phyloP scores from a whole-genome alignment of 2,797 vertebrate genomes.

The Ceryle rudis region DNA sequence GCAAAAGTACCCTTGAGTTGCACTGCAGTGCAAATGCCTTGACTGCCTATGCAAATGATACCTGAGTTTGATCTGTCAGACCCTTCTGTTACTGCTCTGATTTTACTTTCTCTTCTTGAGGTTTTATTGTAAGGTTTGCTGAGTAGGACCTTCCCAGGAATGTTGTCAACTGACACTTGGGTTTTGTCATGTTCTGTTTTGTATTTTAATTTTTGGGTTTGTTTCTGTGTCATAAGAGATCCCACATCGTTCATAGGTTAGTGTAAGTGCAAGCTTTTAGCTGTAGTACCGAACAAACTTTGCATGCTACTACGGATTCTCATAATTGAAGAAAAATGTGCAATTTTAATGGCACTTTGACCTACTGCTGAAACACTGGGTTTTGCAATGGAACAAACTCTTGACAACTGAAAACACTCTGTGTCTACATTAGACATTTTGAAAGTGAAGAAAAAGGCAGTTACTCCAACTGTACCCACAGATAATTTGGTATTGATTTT shows the following conservation, averaged over 20 bases:
- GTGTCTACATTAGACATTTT: slow-evolving; percentile 15
- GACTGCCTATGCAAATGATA: background rate
- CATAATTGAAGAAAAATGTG: slow-evolving; percentile 27
- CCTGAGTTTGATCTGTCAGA: background rate
- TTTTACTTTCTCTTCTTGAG: background rate
- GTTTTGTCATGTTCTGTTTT: background rate
- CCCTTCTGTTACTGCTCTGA: background rate
- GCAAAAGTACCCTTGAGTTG: background rate
- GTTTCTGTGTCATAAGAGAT: background rate
- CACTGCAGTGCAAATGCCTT: background rate
- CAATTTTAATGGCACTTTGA: slow-evolving; percentile 65
- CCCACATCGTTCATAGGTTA: background rate
- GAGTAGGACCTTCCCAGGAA: background rate
- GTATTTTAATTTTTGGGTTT: background rate
- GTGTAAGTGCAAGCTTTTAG: background rate
- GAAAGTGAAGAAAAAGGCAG: slow-evolving; percentile 13
- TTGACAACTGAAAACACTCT: slow-evolving; percentile 12
- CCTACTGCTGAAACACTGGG: slow-evolving; percentile 47
- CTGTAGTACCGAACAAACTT: background rate
- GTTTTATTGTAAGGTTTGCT: background rate
- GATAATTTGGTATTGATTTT: background rate
- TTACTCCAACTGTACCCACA: slow-evolving; percentile 31
- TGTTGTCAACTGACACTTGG: background rate
- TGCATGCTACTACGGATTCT: background rate
- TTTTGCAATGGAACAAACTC: slow-evolving; percentile 39